Evolutionary conservation across 2,888 invertebrate genomes (phyloP).

Genomic region (Cyclophora albipunctata): DNA sequence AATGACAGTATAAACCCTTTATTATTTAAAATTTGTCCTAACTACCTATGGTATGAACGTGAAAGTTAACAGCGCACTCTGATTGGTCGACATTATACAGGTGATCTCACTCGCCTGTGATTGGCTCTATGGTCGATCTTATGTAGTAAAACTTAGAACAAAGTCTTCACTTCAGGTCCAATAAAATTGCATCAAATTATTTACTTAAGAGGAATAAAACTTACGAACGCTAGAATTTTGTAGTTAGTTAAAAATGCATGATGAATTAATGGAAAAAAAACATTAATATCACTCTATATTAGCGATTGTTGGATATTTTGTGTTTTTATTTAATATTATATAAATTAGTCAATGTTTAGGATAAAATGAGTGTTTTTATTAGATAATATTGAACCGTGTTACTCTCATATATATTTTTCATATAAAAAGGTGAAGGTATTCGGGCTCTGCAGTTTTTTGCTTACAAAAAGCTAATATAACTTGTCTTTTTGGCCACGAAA

Average conservation of each 20-base stretch:
- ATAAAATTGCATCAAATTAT: conserved; percentile 14
- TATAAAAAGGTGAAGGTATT: conserved; percentile 6
- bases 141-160: no score
- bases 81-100: no score
- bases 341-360: conserved; percentile 52
- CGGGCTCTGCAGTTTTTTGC: conserved; percentile 5
- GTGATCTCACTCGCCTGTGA: no score
- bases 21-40: no score
- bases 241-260: conserved; percentile 59
- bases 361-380: conserved; percentile 30
- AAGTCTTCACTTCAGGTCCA: conserved; percentile 9
- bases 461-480: no score
- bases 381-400: conserved; percentile 20
- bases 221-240: conserved; percentile 53
- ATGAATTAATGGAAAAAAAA: conserved; percentile 25
- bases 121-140: no score
- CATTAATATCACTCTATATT: conserved; percentile 17
- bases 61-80: no score
- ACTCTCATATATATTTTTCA: conserved; percentile 11
- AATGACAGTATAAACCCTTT: no score
- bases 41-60: no score
- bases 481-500: no score
- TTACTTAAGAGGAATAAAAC: conserved; percentile 34
- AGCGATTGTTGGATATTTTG: conserved; percentile 33
- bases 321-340: conserved; percentile 20